These are phyloP conservation scores for Gopherus flavomarginatus DNA, from an alignment of 2,113 vertebrate species.

Conservation along the genomic window DNA sequence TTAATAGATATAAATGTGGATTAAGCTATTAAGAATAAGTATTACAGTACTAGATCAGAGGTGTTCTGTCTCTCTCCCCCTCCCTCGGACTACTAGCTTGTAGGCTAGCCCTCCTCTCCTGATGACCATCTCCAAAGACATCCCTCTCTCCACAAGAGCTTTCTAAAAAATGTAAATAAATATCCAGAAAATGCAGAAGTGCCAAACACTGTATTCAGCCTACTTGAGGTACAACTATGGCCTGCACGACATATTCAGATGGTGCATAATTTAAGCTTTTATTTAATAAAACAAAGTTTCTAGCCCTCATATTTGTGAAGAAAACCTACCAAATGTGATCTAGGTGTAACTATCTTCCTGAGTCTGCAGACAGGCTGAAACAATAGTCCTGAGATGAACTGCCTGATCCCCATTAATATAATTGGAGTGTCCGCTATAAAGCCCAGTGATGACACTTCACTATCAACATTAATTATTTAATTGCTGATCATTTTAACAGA, in stretches of 20 bases:
- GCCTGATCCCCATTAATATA: neutral
- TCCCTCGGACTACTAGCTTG: neutral
- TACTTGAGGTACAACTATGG: neutral
- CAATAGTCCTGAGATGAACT: neutral
- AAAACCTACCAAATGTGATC: too few species aligned
- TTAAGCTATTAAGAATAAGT: neutral
- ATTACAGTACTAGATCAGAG: too few species aligned
- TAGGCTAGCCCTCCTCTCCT: neutral
- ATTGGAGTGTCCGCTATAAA: neutral
- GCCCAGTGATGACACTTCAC: accelerated
- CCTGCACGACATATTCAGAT: neutral
- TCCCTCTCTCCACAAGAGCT: accelerated
- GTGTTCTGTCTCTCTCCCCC: neutral
- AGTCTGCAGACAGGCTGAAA: neutral
- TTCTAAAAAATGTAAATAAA: neutral
- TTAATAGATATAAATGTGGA: neutral
- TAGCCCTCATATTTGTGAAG: neutral
- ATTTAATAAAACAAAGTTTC: neutral
- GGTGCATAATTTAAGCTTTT: neutral
- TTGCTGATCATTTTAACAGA: neutral
- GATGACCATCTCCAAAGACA: neutral
- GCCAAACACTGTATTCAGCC: neutral
- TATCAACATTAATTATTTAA: neutral
- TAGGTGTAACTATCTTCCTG: too few species aligned
- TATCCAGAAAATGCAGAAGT: neutral